Evolutionary conservation across 2,888 invertebrate genomes (phyloP).

Genomic region (Hoplodrina blanda): DNA sequence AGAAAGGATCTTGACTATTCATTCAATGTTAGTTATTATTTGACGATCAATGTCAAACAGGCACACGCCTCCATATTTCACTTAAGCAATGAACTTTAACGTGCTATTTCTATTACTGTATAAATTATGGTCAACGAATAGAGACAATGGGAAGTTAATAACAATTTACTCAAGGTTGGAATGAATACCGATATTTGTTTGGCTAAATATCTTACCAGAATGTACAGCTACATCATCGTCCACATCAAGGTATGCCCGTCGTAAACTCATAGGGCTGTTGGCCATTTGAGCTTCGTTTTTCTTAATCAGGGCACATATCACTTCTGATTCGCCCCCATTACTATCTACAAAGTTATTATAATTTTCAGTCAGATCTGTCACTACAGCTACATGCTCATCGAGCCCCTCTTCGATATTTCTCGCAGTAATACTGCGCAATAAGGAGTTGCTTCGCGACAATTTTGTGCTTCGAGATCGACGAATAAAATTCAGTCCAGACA

Average conservation of each 20-base stretch:
- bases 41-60: conserved; percentile 65
- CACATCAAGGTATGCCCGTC: conserved; percentile 89
- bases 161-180: conserved; percentile 56
- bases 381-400: conserved; percentile 80
- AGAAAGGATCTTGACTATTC: conserved; percentile 65
- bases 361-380: conserved; percentile 83
- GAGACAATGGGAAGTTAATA: conserved; percentile 58
- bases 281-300: conserved; percentile 85
- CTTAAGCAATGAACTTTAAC: conserved; percentile 60
- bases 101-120: conserved; percentile 52
- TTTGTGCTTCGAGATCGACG: conserved; percentile 94
- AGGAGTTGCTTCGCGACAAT: conserved; percentile 92
- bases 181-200: conserved; percentile 32
- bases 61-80: conserved; percentile 65
- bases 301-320: conserved; percentile 86
- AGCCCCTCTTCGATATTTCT: conserved; percentile 86
- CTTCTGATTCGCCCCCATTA: conserved; percentile 85
- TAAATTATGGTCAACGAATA: conserved; percentile 58
- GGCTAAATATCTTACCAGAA: conserved; percentile 91
- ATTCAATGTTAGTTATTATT: conserved; percentile 64
- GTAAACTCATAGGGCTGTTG: conserved; percentile 86
- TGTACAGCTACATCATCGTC: conserved; percentile 93
- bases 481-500: conserved; percentile 91
- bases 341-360: conserved; percentile 83
- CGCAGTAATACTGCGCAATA: conserved; percentile 90